Percentiles rank a stretch among this genome's conserved stretches.
These are phyloP conservation scores for Pogonocichla stellata DNA, from an alignment of 2,113 vertebrate species.

Conservation along the genomic window DNA sequence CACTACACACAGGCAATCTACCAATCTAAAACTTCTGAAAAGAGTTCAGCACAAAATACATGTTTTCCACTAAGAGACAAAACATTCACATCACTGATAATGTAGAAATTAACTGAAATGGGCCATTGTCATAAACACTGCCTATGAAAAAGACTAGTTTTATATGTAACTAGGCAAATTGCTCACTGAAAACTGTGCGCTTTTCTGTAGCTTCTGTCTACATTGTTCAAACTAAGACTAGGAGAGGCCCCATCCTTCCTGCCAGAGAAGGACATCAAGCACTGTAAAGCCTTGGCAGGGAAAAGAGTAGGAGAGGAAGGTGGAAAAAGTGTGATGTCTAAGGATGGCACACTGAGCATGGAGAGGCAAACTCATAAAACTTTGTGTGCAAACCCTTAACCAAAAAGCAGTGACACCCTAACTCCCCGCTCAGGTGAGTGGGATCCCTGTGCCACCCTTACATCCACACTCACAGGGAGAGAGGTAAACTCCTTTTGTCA, in stretches of 20 bases:
- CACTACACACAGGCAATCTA: neutral
- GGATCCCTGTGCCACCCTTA: rapidly evolving
- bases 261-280: neutral
- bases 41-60: neutral
- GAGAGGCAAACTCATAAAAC: neutral
- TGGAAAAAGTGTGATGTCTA: neutral
- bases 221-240: neutral
- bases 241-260: neutral
- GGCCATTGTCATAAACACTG: neutral
- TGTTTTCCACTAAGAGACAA: neutral
- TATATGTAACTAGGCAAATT: neutral
- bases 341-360: neutral
- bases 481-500: neutral
- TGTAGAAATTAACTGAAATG: neutral
- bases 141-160: neutral
- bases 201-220: neutral
- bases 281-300: neutral
- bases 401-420: neutral
- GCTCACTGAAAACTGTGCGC: neutral
- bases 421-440: rapidly evolving
- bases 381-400: neutral
- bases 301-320: neutral
- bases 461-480: neutral
- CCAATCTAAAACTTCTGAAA: neutral
- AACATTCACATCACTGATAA: neutral